Evolutionary conservation across 2,797 vertebrate species (phyloP).

Genomic region (Natrix natrix): DNA sequence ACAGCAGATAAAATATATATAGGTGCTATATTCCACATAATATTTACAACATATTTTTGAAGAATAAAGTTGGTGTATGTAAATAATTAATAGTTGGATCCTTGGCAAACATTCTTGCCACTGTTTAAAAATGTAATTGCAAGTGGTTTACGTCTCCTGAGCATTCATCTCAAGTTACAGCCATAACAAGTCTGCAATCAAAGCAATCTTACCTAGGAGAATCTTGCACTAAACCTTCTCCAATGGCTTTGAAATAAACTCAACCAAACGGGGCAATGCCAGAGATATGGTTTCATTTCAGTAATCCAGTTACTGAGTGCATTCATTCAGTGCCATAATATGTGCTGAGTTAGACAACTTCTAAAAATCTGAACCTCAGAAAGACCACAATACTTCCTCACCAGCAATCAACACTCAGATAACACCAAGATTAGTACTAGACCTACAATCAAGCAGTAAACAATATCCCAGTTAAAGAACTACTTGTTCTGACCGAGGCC

Average conservation of each 20-base stretch:
- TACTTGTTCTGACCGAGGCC: too few species aligned
- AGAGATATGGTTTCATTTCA: not conserved
- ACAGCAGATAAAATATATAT: not conserved
- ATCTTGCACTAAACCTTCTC: not conserved
- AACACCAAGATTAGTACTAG: not conserved
- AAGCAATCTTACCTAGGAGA: not conserved
- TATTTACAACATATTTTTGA: not conserved
- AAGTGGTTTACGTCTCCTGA: constrained; percentile 25
- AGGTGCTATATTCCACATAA: constrained; percentile 6
- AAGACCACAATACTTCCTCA: not conserved
- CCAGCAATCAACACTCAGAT: not conserved
- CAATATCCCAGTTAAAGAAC: not conserved
- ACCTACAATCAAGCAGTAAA: not conserved
- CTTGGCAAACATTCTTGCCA: not conserved
- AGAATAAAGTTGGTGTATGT: not conserved
- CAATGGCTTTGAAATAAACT: not conserved
- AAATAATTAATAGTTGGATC: not conserved
- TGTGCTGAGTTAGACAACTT: not conserved
- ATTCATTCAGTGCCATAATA: not conserved
- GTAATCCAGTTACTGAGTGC: not conserved
- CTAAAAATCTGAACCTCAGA: not conserved
- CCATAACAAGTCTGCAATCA: not conserved
- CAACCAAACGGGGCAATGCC: not conserved
- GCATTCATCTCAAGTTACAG: constrained; percentile 44
- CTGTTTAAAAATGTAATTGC: constrained; percentile 4